These are phyloP conservation scores for Siderastrea siderea DNA, from an alignment of 92 coral and sea anemone genomes.

Conservation along the genomic window DNA sequence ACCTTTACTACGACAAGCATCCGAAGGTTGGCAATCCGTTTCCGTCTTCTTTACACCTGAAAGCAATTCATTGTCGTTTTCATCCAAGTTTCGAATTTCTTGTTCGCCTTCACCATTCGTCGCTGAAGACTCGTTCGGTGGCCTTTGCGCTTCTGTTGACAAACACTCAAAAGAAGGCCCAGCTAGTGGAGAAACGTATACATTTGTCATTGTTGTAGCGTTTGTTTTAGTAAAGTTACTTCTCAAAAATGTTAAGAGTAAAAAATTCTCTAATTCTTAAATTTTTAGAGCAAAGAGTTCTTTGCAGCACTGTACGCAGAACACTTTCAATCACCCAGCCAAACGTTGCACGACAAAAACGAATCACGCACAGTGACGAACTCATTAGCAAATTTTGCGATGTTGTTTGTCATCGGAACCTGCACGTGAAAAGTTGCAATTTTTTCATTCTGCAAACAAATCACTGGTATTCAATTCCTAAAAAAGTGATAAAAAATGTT, in stretches of 20 bases:
- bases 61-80: constrained; percentile 14
- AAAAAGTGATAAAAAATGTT: too few relatives aligned
- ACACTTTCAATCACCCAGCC: too few relatives aligned
- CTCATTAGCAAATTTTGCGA: neutral
- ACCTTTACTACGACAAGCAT: neutral
- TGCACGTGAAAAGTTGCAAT: constrained; percentile 2
- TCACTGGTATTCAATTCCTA: too few relatives aligned
- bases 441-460: too few relatives aligned
- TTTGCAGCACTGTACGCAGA: too few relatives aligned
- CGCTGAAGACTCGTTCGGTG: neutral
- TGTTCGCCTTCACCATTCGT: neutral
- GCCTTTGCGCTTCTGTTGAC: neutral
- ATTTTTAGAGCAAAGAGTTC: neutral
- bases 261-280: neutral
- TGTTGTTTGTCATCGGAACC: neutral
- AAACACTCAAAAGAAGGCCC: constrained; percentile 29
- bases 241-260: neutral
- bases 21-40: neutral
- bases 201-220: constrained; percentile 3
- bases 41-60: neutral
- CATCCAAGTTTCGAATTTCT: neutral
- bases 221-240: neutral
- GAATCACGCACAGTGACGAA: too few relatives aligned
- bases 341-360: too few relatives aligned
- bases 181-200: constrained; percentile 1